Conservation (phyloP, 2,113 vertebrate genomes). For the Pelobates fuscus region DNA sequence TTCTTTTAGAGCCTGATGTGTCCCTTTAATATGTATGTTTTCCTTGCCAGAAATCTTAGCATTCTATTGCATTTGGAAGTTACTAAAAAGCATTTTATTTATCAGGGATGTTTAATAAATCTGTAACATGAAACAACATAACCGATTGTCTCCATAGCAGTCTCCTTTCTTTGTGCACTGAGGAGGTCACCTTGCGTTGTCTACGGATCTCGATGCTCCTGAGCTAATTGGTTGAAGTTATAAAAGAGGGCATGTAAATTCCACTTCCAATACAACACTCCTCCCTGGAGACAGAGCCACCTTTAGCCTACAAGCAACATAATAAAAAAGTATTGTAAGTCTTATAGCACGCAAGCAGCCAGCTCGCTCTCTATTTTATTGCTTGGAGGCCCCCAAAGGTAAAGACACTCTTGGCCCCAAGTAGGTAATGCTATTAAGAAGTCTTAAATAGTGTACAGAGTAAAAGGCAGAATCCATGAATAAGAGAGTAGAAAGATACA, state of each 20-base stretch:
- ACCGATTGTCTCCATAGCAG: not conserved
- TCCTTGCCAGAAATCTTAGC: too few species aligned
- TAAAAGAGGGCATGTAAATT: slow-evolving; percentile 31
- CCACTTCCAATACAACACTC: slow-evolving; percentile 3
- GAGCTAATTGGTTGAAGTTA: slow-evolving; percentile 38
- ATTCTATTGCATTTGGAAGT: too few species aligned
- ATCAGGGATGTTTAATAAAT: too few species aligned
- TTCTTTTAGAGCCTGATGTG: too few species aligned
- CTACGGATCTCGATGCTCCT: not conserved
- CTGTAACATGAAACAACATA: too few species aligned
- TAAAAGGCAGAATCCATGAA: slow-evolving; percentile 41
- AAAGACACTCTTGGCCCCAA: slow-evolving; percentile 35
- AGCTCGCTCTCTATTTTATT: slow-evolving; percentile 26
- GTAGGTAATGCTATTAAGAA: slow-evolving; percentile 37
- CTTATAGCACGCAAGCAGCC: not conserved
- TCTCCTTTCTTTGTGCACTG: not conserved
- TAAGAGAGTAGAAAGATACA: slow-evolving; percentile 29
- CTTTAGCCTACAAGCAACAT: slow-evolving; percentile 41
- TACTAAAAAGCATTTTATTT: too few species aligned
- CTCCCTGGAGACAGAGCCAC: slow-evolving; percentile 9
- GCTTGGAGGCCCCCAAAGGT: slow-evolving; percentile 30
- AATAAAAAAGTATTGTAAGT: slow-evolving; percentile 36
- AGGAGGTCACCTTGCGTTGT: slow-evolving; percentile 31
- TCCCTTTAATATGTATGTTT: too few species aligned
- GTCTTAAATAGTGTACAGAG: slow-evolving; percentile 32